Evolutionary conservation across 1,140 invertebrate genomes (phyloP), one percentile per base, ranked within the genome.

Genomic region (Pectinophora gossypiella): DNA sequence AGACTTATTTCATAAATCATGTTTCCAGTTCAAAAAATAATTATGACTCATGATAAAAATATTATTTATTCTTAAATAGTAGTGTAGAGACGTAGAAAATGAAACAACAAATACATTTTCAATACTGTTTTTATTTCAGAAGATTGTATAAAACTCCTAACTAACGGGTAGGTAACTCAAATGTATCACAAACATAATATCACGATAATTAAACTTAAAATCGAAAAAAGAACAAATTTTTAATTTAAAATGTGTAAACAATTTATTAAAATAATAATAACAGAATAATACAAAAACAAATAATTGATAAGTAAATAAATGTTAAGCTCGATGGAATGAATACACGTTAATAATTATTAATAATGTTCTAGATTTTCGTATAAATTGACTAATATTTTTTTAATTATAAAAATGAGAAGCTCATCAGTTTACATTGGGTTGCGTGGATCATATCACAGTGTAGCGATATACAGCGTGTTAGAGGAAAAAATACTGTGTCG

Each of bases 311-410:
- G 4, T 23, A 23, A 23, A 23, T 23, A 5, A 23, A 23, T 23
- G 22, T 32, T 7, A 40, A 40, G 36, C 36, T 40, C 36, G 15
- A 15, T 15, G 36, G 36, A 40, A 40, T 40, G 36, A 18, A 1
- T 40, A 40, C 36, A 40, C 36, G 15, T 3, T 20, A 44, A 19
- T 13, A 40, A 16, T 40, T 40, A 40, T 40, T 40, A 40, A 10
- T 20, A 20, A n/a, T 20, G 1, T 3, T 20, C 42, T 44, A 44
- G 13, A 1, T 52, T 13, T 45, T 36, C 27, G 42, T 45, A 36
- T 45, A 52, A 52, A 45, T 52, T 52, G 50, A 52, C 43, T 52
- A 45, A 45, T 52, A 52, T 52, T 52, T 52, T 40, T 12, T 40
- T 40, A 40, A 15, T 27, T 40, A 40, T 40, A 12, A 40, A 40